These are phyloP conservation scores for Siderastrea siderea DNA, from an alignment of 92 coral and sea anemone species.

Conservation along the genomic window DNA sequence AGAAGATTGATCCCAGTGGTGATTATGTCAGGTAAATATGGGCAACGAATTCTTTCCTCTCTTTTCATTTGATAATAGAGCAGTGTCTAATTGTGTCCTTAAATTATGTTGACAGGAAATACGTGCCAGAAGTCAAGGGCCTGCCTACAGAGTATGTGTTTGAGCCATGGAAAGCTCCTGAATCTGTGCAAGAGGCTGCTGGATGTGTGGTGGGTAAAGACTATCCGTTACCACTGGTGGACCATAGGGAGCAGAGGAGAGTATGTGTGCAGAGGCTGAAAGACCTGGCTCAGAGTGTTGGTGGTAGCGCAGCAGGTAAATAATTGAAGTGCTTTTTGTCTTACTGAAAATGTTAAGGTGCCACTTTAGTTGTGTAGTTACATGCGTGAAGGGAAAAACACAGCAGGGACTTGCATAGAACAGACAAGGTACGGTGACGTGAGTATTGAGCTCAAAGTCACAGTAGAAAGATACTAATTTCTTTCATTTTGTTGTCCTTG, in stretches of 20 bases:
- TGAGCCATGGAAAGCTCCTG: slow-evolving; percentile 92
- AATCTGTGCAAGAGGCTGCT: slow-evolving; percentile 53
- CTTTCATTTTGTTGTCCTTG: neutral
- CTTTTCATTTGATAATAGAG: neutral
- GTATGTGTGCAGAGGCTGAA: slow-evolving; percentile 61
- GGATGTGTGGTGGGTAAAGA: slow-evolving; percentile 78
- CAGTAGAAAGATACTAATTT: neutral
- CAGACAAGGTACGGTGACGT: too few species aligned
- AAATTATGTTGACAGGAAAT: slow-evolving; percentile 53
- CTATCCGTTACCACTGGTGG: slow-evolving; percentile 76
- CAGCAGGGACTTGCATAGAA: too few species aligned
- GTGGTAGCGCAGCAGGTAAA: neutral
- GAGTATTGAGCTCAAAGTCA: too few species aligned
- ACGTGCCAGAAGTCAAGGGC: slow-evolving; percentile 79
- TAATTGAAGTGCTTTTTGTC: neutral
- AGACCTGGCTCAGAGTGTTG: slow-evolving; percentile 31
- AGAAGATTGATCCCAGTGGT: slow-evolving; percentile 74
- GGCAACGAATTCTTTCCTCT: neutral
- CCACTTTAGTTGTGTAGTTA: too few species aligned
- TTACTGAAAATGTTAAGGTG: neutral
- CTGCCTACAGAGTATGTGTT: slow-evolving; percentile 75
- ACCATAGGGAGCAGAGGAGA: slow-evolving; percentile 63
- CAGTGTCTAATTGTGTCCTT: too few species aligned
- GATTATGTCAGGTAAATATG: slow-evolving; percentile 69
- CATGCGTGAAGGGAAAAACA: too few species aligned